Evolutionary conservation across 2,888 invertebrate species (phyloP).

Genomic region (Leucophenga montana): DNA sequence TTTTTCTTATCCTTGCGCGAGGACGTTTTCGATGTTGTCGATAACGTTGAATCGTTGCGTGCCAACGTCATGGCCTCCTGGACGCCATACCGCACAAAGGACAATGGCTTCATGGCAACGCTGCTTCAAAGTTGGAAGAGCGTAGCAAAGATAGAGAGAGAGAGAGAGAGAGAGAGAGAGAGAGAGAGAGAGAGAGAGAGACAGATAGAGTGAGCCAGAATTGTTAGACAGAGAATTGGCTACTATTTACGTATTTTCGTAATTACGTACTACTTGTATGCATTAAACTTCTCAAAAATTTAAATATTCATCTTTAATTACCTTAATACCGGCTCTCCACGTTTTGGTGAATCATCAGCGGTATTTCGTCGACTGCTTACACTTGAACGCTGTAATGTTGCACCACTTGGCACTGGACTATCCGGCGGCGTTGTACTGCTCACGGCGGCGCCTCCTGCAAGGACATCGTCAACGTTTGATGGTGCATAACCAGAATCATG

Average conservation of each 20-base stretch:
- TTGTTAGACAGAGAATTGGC: no score
- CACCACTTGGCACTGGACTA: slow-evolving; percentile 72
- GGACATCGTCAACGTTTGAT: slow-evolving; percentile 76
- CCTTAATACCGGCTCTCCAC: slow-evolving; percentile 71
- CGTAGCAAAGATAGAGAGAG: slow-evolving; percentile 24
- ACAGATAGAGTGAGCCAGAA: slow-evolving; percentile 14
- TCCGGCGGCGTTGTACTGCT: slow-evolving; percentile 76
- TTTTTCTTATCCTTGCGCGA: slow-evolving; percentile 74
- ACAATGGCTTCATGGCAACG: slow-evolving; percentile 79
- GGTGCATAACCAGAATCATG: slow-evolving; percentile 89
- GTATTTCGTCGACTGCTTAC: slow-evolving; percentile 69
- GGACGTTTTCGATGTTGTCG: slow-evolving; percentile 75
- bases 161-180: slow-evolving; percentile 23
- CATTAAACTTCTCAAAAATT: no score
- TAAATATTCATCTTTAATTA: slow-evolving; percentile 46
- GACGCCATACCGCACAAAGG: slow-evolving; percentile 72
- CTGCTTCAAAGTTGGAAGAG: slow-evolving; percentile 59
- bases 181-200: slow-evolving; percentile 20
- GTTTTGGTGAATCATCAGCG: slow-evolving; percentile 70
- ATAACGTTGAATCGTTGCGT: slow-evolving; percentile 76
- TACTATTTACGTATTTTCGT: no score
- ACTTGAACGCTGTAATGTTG: slow-evolving; percentile 69
- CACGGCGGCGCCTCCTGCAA: slow-evolving; percentile 74
- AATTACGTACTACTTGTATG: no score
- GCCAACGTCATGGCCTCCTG: slow-evolving; percentile 73